phyloP scores from a whole-genome alignment of 2,113 vertebrate genomes.

The Redunca redunca region DNA sequence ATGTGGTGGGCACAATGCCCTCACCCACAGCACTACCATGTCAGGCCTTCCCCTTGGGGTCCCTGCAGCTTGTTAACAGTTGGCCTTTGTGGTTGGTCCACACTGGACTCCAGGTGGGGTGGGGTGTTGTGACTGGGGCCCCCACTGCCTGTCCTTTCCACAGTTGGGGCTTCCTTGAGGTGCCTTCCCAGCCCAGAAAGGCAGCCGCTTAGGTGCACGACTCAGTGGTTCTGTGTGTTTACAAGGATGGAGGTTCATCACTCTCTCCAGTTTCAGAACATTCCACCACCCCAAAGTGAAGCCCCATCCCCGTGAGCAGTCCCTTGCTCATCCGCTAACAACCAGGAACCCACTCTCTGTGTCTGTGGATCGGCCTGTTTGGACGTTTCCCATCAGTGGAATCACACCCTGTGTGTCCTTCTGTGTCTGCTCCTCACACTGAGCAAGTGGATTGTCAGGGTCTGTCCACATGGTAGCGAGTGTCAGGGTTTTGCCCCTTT shows the following conservation, averaged over 20 bases:
- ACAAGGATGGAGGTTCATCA: neutral
- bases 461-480: rapidly evolving
- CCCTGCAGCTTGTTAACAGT: too few species aligned
- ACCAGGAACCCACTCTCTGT: too few species aligned
- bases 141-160: rapidly evolving
- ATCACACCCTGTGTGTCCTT: neutral
- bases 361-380: rapidly evolving
- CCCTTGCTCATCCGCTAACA: neutral
- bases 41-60: neutral
- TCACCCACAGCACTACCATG: rapidly evolving
- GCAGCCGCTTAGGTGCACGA: neutral
- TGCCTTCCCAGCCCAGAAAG: neutral
- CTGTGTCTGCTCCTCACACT: neutral
- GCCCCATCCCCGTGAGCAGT: neutral
- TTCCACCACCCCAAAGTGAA: neutral
- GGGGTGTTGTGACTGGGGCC: rapidly evolving
- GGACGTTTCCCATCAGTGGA: rapidly evolving
- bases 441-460: neutral
- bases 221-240: neutral
- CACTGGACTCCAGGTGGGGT: too few species aligned
- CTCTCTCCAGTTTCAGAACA: neutral
- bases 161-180: neutral
- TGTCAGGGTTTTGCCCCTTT: neutral
- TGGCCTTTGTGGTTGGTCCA: neutral
- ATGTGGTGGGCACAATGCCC: neutral